Percentiles rank a stretch among this genome's conserved stretches.
phyloP scores from a whole-genome alignment of 2,888 invertebrate species.

The Parnassius apollo region DNA sequence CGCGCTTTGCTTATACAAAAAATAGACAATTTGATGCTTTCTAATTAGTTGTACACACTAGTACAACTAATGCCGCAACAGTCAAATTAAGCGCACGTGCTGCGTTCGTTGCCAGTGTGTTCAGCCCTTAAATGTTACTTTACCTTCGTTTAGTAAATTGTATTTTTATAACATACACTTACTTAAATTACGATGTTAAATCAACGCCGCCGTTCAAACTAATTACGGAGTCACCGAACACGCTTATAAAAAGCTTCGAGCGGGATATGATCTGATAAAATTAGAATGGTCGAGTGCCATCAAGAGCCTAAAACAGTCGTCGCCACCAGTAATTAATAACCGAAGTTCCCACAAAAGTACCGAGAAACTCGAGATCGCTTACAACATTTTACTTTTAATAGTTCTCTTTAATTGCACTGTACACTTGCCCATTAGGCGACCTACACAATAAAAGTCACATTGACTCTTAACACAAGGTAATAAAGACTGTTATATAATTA shows the following conservation, averaged over 20 bases:
- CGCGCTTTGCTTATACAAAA: too few species aligned
- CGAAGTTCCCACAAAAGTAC: slow-evolving; percentile 44
- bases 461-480: slow-evolving; percentile 28
- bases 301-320: slow-evolving; percentile 33
- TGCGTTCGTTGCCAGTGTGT: background rate
- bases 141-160: slow-evolving; percentile 5
- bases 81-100: too few species aligned
- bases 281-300: slow-evolving; percentile 38
- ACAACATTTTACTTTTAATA: slow-evolving; percentile 43
- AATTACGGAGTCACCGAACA: slow-evolving; percentile 29
- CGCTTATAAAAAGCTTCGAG: slow-evolving; percentile 29
- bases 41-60: too few species aligned
- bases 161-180: slow-evolving; percentile 19
- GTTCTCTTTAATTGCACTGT: slow-evolving; percentile 43
- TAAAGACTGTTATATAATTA: slow-evolving; percentile 22
- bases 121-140: background rate
- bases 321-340: slow-evolving; percentile 40
- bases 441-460: slow-evolving; percentile 29
- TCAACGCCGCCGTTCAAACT: slow-evolving; percentile 16
- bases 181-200: slow-evolving; percentile 13
- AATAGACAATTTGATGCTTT: too few species aligned
- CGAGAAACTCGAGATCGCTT: slow-evolving; percentile 38
- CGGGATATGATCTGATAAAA: slow-evolving; percentile 40
- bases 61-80: too few species aligned
- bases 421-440: slow-evolving; percentile 31